Evolutionary conservation across 2,797 vertebrate species (phyloP), one percentile per base, ranked within the genome.

Genomic region (Sebastes jordani): DNA sequence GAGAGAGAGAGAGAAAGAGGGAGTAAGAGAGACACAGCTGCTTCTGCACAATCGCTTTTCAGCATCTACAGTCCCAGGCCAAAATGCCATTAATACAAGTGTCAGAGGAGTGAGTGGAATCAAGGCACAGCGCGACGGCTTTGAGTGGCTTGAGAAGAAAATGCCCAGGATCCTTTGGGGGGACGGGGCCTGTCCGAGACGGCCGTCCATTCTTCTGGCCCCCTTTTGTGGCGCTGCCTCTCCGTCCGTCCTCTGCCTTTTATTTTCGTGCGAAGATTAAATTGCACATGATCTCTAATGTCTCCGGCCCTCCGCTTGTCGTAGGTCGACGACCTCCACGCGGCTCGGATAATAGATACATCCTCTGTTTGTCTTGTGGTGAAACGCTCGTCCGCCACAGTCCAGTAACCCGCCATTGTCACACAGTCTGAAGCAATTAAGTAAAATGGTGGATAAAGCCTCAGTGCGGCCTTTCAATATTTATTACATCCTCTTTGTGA

Each of bases 191-290:
- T 95, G 95, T 97, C 94, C 73, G 76, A 91, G 94, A 94, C 92
- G 60, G 93, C 91, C 94, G 94, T 95, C 96, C 96, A 96, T 97
- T 97, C 96, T 96, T 95, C 94, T 82, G 78, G 93, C 91, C 95
- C 95, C 68, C 96, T 95, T 97, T 98, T 98, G 97, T 97, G 95
- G 94, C 90, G 91, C 96, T 96, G 95, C 94, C 84, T 85, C 83
- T 78, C 86, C 55, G 82, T 90, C 86, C 88, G 7, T 89, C 86
- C 78, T 75, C 78, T 80, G 67, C 81, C 84, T 89, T 93, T 97
- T 96, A 97, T 97, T 98, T 97, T 97, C 46, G 97, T 97, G 97
- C 95, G 96, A 97, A 98, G 97, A 98, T 98, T 98, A 98, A 99
- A 99, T 98, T 98, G 97, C 97, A 97, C 97, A 97, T 97, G 96